Percentiles rank a stretch among this genome's conserved stretches.
These are phyloP conservation scores for Agriotes lineatus DNA, from an alignment of 2,888 invertebrate species.

Conservation along the genomic window DNA sequence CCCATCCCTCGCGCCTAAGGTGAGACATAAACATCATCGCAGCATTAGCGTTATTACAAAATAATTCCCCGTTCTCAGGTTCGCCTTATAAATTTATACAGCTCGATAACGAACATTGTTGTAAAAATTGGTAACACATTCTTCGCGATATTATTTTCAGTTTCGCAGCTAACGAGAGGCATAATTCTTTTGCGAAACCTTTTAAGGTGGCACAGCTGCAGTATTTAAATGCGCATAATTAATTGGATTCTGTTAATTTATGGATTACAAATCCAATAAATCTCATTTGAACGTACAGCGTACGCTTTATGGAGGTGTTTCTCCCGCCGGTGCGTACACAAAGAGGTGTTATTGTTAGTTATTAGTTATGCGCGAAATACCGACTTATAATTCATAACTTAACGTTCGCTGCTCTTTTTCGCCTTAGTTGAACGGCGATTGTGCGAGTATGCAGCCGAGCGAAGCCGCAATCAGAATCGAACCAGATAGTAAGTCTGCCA, in stretches of 20 bases:
- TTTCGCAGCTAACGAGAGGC: conserved; percentile 39
- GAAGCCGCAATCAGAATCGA: background rate
- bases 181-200: conserved; percentile 51
- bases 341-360: background rate
- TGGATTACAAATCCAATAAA: conserved; percentile 52
- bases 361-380: background rate
- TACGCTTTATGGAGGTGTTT: conserved; percentile 26
- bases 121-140: conserved; percentile 27
- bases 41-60: conserved; percentile 16
- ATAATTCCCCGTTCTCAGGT: conserved; percentile 12
- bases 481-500: background rate
- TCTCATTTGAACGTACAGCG: conserved; percentile 33
- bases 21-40: conserved; percentile 7
- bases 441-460: background rate
- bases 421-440: background rate
- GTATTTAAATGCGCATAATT: conserved; percentile 49
- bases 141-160: conserved; percentile 19
- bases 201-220: conserved; percentile 49
- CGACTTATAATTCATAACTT: conserved; percentile 5
- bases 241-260: conserved; percentile 54
- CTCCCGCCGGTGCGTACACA: conserved; percentile 7
- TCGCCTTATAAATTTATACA: conserved; percentile 11
- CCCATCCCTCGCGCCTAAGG: conserved; percentile 1
- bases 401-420: background rate
- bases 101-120: conserved; percentile 27